Base-by-base conservation (phyloP, 2,113 vertebrate species). In the Oplegnathus fasciatus region DNA sequence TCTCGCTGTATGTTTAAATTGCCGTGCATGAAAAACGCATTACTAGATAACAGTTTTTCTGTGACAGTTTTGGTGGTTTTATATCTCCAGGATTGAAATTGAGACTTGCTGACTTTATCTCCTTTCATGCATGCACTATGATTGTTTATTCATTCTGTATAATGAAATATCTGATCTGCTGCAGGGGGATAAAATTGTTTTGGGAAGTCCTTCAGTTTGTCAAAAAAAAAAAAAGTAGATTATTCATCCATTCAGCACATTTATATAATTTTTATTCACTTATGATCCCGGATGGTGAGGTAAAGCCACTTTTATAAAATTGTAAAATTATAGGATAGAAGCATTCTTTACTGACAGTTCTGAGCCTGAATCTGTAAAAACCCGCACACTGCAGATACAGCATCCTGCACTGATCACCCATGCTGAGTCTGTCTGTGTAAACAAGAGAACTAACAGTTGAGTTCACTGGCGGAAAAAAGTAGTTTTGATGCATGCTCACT, bases 81-180 rank as follows among this genome's bases (percentile, higher is more conserved):
- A 75, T 34, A 30, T 84, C 42, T 82, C 1, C 22, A 18, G 62
- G 70, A 75, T n/a, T 82, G 58, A 71, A 87, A 87, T 7, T 22
- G 17, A 83, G 50, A 82, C 11, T 73, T 54, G 58, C 68, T 83
- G 78, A 86, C 61, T 66, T 84, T 80, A 74, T 84, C 78, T 83
- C 48, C 40, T 88, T 70, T 60, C 37, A 50, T 77, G 75, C 50
- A 2, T 77, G 69, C 57, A 28, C 26, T 60, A 1, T 74, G 57
- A 80, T 80, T 81, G 58, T 81, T 89, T 74, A 65, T 82, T 78
- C 48, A 22, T 62, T 86, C 61, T 34, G 7, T 67, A 50, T 85
- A 66, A 70, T 82, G 66, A 77, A 83, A 86, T 77, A 75, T 85
- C 57, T 82, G 70, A 86, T 86, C 54, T 64, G 69, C 67, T 71